These are phyloP conservation scores for Ailurus styani DNA, from an alignment of 2,113 vertebrate genomes.

Conservation along the genomic window DNA sequence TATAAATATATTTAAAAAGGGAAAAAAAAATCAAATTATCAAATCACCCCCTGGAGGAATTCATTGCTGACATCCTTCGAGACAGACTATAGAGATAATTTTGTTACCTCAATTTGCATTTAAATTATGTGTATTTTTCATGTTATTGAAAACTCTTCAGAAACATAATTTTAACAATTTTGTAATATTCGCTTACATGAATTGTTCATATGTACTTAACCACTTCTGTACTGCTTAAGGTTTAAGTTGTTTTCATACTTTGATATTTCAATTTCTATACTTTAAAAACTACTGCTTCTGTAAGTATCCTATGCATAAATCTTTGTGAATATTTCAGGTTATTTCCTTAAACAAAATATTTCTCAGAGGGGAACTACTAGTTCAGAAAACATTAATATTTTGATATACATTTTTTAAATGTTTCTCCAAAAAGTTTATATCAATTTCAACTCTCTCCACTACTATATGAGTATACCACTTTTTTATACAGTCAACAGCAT, in stretches of 20 bases:
- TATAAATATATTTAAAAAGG: background rate
- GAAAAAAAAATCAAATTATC: background rate
- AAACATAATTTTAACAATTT: conserved; percentile 22
- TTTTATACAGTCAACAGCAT: background rate
- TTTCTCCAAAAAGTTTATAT: background rate
- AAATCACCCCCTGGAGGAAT: background rate
- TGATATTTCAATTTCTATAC: background rate
- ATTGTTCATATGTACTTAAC: background rate
- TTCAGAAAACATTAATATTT: background rate
- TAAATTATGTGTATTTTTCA: background rate
- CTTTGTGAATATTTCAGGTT: background rate
- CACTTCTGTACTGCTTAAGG: background rate
- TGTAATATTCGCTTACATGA: background rate
- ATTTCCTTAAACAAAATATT: conserved; percentile 12
- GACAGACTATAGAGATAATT: background rate
- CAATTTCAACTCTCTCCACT: background rate
- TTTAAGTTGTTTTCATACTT: background rate
- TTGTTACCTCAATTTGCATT: background rate
- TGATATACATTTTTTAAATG: background rate
- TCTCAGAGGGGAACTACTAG: background rate
- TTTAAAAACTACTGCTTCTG: background rate
- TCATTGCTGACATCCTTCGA: background rate
- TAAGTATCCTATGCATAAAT: background rate
- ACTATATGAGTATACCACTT: background rate
- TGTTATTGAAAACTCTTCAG: background rate